phyloP scores from a whole-genome alignment of 2,113 vertebrate species.

The Smithornis capensis region DNA sequence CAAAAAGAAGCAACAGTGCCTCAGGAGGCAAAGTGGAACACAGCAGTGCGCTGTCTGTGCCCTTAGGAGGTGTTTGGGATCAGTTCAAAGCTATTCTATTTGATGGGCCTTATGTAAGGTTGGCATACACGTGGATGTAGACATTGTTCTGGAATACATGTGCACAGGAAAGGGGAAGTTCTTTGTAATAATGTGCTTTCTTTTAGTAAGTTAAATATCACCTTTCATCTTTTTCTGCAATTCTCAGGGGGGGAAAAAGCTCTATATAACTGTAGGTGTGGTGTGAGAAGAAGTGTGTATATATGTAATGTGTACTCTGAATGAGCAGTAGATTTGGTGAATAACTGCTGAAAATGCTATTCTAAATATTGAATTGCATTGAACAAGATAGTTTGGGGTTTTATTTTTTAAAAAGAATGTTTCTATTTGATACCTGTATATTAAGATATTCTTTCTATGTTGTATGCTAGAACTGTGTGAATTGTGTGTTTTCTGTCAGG shows the following conservation, averaged over 20 bases:
- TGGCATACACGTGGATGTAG: neutral
- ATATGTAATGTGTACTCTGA: neutral
- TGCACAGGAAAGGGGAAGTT: neutral
- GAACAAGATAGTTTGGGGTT: neutral
- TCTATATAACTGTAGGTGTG: neutral
- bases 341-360: neutral
- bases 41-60: accelerated
- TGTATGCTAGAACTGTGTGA: neutral
- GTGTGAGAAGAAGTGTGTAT: neutral
- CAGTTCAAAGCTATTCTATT: neutral
- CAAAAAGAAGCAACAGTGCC: neutral
- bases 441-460: neutral
- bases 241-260: neutral
- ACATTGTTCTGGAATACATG: neutral
- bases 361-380: neutral
- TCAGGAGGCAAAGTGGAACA: neutral
- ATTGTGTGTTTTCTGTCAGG: neutral
- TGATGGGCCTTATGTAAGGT: neutral
- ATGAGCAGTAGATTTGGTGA: neutral
- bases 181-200: neutral
- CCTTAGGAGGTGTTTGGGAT: accelerated
- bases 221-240: neutral
- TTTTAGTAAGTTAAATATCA: neutral
- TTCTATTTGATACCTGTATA: neutral
- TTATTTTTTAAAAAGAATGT: neutral